Evolutionary conservation across 30 jellyfish, hydroid and myxozoan species (phyloP).

Genomic region (Turritopsis rubra): DNA sequence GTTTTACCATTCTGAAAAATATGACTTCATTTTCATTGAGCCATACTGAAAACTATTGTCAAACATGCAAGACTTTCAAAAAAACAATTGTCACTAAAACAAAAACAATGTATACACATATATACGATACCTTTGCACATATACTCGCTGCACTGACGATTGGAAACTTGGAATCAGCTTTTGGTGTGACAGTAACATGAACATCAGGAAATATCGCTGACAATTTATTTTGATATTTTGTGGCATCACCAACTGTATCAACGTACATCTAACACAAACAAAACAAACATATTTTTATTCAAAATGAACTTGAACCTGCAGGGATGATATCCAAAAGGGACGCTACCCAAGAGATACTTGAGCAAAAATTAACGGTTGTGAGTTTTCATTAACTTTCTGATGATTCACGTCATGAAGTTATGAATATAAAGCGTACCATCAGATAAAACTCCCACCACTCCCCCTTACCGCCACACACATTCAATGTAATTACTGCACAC

Average conservation of each 20-base stretch:
- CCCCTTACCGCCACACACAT: too few species aligned
- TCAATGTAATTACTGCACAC: too few species aligned
- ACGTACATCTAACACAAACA: constrained; percentile 67
- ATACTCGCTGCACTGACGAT: constrained; percentile 99
- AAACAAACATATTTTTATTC: too few species aligned
- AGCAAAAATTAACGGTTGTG: too few species aligned
- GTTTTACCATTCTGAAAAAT: too few species aligned
- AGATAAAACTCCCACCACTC: too few species aligned
- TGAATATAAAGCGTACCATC: too few species aligned
- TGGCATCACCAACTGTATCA: constrained; percentile 97
- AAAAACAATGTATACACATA: neutral
- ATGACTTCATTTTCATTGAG: too few species aligned
- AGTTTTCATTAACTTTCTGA: too few species aligned
- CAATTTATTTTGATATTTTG: constrained; percentile 72
- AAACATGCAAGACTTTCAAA: neutral
- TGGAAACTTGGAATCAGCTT: constrained; percentile 94
- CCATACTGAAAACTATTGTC: neutral
- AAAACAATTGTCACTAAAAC: neutral
- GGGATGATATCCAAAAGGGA: neutral
- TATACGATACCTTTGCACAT: constrained; percentile 91
- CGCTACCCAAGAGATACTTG: too few species aligned
- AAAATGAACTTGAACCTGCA: neutral
- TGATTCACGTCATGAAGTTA: too few species aligned
- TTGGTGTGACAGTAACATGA: constrained; percentile 89
- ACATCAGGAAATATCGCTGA: constrained; percentile 73